Evolutionary conservation across 2,113 vertebrate species (phyloP).

Genomic region (Paracanthobrama guichenoti): DNA sequence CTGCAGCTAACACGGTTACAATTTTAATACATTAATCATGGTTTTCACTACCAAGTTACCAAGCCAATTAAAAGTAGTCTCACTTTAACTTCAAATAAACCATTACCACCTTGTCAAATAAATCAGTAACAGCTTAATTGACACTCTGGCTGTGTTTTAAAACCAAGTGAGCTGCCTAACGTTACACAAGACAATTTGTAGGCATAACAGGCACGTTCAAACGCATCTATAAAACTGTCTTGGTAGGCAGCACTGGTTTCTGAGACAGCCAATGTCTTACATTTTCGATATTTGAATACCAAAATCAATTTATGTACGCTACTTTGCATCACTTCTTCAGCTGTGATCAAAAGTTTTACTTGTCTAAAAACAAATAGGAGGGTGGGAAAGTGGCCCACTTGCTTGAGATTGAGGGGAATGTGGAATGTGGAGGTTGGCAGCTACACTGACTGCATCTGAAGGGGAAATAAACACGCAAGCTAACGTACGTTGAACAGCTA

Average conservation of each 20-base stretch:
- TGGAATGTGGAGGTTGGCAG: conserved; percentile 29
- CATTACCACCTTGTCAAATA: neutral
- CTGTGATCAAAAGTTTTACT: conserved; percentile 7
- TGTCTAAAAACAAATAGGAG: neutral
- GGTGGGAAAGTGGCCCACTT: conserved; percentile 36
- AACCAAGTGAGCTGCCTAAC: neutral
- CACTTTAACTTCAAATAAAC: neutral
- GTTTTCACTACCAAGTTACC: neutral
- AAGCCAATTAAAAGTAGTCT: neutral
- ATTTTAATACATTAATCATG: neutral
- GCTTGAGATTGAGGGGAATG: conserved; percentile 13
- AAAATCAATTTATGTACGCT: neutral
- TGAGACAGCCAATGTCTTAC: neutral
- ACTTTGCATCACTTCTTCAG: neutral
- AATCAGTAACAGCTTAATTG: conserved; percentile 7
- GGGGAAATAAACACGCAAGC: neutral
- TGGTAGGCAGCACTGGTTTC: neutral
- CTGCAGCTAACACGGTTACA: too few species aligned
- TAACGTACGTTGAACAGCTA: neutral
- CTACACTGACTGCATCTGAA: neutral
- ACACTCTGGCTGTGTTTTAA: neutral
- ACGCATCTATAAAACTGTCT: neutral
- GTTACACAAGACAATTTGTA: neutral
- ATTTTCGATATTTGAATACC: neutral
- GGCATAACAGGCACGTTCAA: neutral